Percentiles rank a stretch among this genome's conserved stretches.
Evolutionary conservation across 2,113 vertebrate species (phyloP).

Genomic region (Ceuthmochares aereus): DNA sequence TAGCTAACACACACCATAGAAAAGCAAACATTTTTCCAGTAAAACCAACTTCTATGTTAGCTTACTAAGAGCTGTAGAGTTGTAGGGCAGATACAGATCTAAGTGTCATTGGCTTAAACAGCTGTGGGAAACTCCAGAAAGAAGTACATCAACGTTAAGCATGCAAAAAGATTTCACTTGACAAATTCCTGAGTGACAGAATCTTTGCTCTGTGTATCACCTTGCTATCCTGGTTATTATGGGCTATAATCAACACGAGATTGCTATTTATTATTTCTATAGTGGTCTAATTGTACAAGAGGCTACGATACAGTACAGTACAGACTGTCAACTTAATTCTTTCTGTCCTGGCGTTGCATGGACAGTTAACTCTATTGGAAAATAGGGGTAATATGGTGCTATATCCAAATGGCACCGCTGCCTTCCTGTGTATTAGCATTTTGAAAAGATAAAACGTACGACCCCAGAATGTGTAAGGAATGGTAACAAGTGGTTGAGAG

Average conservation of each 20-base stretch:
- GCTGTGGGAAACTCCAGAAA: neutral
- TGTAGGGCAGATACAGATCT: neutral
- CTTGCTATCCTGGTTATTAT: neutral
- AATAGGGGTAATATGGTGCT: neutral
- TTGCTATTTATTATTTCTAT: neutral
- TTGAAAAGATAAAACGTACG: neutral
- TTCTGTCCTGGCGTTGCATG: neutral
- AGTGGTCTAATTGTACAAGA: neutral
- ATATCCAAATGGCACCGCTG: neutral
- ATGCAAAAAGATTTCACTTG: neutral
- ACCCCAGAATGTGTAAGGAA: neutral
- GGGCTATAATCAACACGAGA: neutral
- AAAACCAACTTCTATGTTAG: neutral
- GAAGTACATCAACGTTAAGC: neutral
- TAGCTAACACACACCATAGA: neutral
- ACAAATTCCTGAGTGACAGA: neutral
- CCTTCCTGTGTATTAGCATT: neutral
- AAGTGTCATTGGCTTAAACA: neutral
- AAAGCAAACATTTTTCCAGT: neutral
- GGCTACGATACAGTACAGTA: neutral
- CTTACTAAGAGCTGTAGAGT: neutral
- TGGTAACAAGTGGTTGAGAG: neutral
- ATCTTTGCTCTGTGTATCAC: neutral
- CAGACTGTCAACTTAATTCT: neutral
- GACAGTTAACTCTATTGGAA: neutral